Evolutionary conservation across 30 jellyfish, hydroid and myxozoan genomes (phyloP), one percentile per base, ranked within the genome.

Genomic region (Chrysaora quinquecirrha): DNA sequence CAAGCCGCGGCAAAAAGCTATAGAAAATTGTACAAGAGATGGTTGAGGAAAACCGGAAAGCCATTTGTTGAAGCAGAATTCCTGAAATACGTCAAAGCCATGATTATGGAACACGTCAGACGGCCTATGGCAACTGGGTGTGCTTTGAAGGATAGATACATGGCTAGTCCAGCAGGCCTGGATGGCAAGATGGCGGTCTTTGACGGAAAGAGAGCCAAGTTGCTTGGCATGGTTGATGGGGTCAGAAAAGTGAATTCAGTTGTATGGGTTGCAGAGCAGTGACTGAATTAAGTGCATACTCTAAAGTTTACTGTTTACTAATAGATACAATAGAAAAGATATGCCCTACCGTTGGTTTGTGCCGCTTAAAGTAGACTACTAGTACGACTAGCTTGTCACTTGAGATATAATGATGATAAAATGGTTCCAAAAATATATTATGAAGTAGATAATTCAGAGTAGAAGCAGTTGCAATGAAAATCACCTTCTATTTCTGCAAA

Each of bases 81-180:
- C 32, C 27, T 22, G 1, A 30, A 11, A 23, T 80, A 30, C 31
- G 77, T 50, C 22, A 66, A 25, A 34, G 21, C 29, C 22, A 66
- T 80, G 90, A 14, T 1, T 22, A 3, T 64, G 68, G 69, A 32
- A 1, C 90, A 80, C 65, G 69, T 80, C 16, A 67, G 30, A 48
- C 66, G 90, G 29, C 78, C 63, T 0, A 80, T 80, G 30, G 56
- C 90, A 19, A 33, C 71, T 21, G 90, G 90, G 33, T 80, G 90
- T 50, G 78, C 62, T 25, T 25, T 30, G 19, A 22, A 20, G 16
- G 83, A 33, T 27, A 27, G 90, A 22, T 68, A 25, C 50, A 48
- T 80, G 9, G 90, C 83, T 12, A 80, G 68, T 33, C 83, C 90
- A 27, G 90, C 90, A 11, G 48, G 54, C 1, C 21, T 11, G 24